Percentiles rank a stretch among this genome's conserved stretches.
phyloP scores from a whole-genome alignment of 2,113 vertebrate species.

The Pelobates fuscus region DNA sequence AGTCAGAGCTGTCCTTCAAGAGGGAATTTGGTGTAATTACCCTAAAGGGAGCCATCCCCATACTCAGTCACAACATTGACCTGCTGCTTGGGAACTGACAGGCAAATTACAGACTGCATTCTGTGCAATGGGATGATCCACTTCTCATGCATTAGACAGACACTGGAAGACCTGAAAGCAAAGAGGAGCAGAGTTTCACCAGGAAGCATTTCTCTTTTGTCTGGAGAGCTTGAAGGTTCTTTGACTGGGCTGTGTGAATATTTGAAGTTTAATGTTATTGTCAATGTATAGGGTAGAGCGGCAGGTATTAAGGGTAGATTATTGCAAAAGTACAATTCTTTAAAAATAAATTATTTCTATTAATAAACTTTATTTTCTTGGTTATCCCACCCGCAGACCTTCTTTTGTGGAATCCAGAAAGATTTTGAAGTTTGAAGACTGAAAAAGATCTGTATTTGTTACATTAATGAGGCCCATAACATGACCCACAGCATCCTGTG shows the following conservation, averaged over 20 bases:
- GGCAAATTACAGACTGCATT: conserved; percentile 75
- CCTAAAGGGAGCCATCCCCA: conserved; percentile 74
- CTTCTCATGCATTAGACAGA: conserved; percentile 54
- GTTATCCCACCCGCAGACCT: too few relatives aligned
- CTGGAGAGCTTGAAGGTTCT: background rate
- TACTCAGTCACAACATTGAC: conserved; percentile 83
- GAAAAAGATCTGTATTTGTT: too few relatives aligned
- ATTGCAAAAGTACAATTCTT: too few relatives aligned
- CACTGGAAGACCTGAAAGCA: conserved; percentile 59
- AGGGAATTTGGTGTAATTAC: conserved; percentile 77
- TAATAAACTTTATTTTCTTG: too few relatives aligned
- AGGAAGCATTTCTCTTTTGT: background rate
- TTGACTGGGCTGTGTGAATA: background rate
- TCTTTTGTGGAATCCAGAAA: too few relatives aligned
- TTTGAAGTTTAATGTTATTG: too few relatives aligned
- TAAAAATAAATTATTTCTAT: too few relatives aligned
- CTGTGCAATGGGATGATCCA: conserved; percentile 69
- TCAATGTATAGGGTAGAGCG: too few relatives aligned
- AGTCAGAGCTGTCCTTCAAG: conserved; percentile 76
- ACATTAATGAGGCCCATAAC: too few relatives aligned
- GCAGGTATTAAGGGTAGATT: too few relatives aligned
- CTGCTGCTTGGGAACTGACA: conserved; percentile 73
- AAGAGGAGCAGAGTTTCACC: conserved; percentile 38
- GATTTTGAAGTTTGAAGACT: too few relatives aligned
- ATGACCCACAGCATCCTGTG: too few relatives aligned